Evolutionary conservation across 1,140 invertebrate species (phyloP), one percentile per base, ranked within the genome.

Genomic region (Leucophenga varia): DNA sequence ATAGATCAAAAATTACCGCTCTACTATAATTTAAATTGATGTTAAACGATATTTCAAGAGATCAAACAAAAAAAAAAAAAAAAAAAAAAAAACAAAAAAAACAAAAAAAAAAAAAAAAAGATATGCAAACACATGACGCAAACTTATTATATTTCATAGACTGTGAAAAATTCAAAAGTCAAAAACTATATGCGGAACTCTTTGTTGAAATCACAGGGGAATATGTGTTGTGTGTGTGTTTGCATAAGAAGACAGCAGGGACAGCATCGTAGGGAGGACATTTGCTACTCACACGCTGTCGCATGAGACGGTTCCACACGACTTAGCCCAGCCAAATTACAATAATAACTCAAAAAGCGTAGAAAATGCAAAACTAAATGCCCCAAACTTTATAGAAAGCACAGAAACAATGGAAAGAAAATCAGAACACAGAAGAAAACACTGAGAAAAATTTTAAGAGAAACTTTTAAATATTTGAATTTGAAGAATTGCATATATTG

Each of bases 141-240:
- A 69, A 64, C 65, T 69, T 69, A 69, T 69, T 64, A 69, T 59
- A 69, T 69, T 69, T 64, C 61, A 69, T 69, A 69, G 65, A 69
- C 65, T 69, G 65, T 69, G 65, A 64, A 69, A 69, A 65, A 69
- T 69, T 61, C 59, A 31, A 31, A 30, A 52, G 46, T 47, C 49
- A 57, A 43, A 30, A 7, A 30, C 28, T 8, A 30, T 8, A n/a
- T 30, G 3, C 3, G 31, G 31, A 14, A n/a, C 31, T 3, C 16
- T 32, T 32, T 32, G 12, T 32, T 4, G 12, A 9, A n/a, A n/a
- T 32, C 12, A 12, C 31, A 32, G 16, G 12, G 16, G 16, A 32
- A 12, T 14, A 32, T n/a, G 31, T 32, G 31, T 32, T 32, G 31
- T n/a, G 16, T 32, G 16, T 32, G 16, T 12, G 12, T 14, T 12